Conservation (phyloP, 2,888 invertebrate species). For the Didymodactylos carnosus region DNA sequence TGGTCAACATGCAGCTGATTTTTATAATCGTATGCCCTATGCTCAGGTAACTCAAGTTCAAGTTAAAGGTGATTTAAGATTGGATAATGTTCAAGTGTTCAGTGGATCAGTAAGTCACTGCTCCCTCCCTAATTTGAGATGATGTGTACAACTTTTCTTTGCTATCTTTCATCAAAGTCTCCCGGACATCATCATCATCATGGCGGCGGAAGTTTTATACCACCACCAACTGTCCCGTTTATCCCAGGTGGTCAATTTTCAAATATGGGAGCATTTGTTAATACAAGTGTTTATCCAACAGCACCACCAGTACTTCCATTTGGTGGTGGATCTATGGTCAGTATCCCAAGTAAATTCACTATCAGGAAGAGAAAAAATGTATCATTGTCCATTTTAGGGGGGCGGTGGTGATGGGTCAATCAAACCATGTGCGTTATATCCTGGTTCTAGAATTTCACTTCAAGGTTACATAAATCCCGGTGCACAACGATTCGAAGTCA, state of each 20-base stretch:
- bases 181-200: no score
- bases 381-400: not conserved
- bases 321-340: not conserved
- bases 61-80: not conserved
- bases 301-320: not conserved
- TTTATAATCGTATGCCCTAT: not conserved
- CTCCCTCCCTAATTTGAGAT: no score
- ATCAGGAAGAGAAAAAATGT: no score
- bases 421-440: not conserved
- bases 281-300: not conserved
- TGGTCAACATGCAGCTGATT: not conserved
- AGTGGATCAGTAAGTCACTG: no score
- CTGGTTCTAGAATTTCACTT: not conserved
- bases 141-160: no score
- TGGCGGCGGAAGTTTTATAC: no score
- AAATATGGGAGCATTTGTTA: not conserved
- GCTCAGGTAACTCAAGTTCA: not conserved
- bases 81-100: not conserved
- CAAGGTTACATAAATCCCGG: not conserved
- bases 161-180: no score
- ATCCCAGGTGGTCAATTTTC: no score
- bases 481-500: conserved; percentile 11
- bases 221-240: no score
- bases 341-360: no score
- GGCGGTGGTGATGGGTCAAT: not conserved